Base-by-base conservation (phyloP, 1,140 invertebrate genomes). In the Bombus huntii region DNA sequence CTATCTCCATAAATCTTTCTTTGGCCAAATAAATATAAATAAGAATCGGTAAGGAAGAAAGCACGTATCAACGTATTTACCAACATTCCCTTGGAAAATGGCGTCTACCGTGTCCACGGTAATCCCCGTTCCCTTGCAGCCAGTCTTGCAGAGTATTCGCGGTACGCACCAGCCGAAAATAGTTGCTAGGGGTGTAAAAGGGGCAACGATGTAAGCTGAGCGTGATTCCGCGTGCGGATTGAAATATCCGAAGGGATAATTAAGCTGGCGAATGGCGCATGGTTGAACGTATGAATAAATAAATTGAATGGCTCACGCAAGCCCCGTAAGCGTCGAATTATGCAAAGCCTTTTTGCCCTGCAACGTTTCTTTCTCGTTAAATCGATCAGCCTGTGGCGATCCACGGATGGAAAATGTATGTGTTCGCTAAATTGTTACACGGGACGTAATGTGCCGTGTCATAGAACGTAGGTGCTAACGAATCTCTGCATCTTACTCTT, bases 221-320 rank as follows among this genome's bases (percentile, higher is more conserved):
- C 88, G 88, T 87, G 88, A 89, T 83, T 89, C 88, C 88, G 70
- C 77, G 53, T 18, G 59, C 39, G 77, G 44, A 87, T 86, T 86
- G 75, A 87, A 86, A 85, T 86, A 89, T 89, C 76, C 53, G 66
- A 59, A 25, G 42, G 57, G 72, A 81, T 87, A 89, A 89, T 89
- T 83, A 89, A 44, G 47, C 80, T 18, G 6, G 57, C 66, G 53
- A 81, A 18, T 44, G 39, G 87, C 53, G 44, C 75, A 71, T 39
- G n/a, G 44, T n/a, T 59, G 28, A 75, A 59, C 53, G 37, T 2
- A 6, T 12, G 83, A 62, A 65, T 79, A 79, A 79, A 79, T 53
- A 72, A 85, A 71, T 79, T 37, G 39, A 3, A 18, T 2, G 5
- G 47, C 18, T 0, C 34, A 42, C 62, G 81, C 59, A 44, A 39